These are phyloP conservation scores for Agrilus planipennis DNA, from an alignment of 1,140 invertebrate species.

Conservation along the genomic window DNA sequence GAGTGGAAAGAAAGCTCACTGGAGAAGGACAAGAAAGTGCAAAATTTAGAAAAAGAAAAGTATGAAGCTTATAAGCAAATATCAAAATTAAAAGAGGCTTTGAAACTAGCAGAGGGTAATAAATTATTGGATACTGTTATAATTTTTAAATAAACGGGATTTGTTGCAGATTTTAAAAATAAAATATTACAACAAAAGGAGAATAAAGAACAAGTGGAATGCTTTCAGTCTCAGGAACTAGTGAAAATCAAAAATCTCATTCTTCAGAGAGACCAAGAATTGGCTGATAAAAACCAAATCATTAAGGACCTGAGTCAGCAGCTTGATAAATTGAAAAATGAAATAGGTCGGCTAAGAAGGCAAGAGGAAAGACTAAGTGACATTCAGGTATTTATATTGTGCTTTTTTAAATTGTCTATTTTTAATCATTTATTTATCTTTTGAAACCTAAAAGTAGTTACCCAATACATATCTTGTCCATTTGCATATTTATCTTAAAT, in stretches of 20 bases:
- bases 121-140: constrained; percentile 13
- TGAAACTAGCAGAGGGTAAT: constrained; percentile 51
- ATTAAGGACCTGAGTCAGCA: constrained; percentile 40
- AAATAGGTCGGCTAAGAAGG: constrained; percentile 46
- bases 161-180: constrained; percentile 46
- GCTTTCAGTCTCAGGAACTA: constrained; percentile 61
- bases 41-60: constrained; percentile 46
- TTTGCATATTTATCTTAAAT: too few relatives aligned
- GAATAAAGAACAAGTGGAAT: constrained; percentile 63
- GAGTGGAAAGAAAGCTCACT: constrained; percentile 50
- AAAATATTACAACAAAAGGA: constrained; percentile 51
- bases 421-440: constrained; percentile 1
- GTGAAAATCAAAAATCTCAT: constrained; percentile 61
- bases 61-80: constrained; percentile 46
- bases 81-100: constrained; percentile 43
- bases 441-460: too few relatives aligned
- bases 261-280: constrained; percentile 35
- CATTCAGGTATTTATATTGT: constrained; percentile 41
- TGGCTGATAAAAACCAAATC: constrained; percentile 36
- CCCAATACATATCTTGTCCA: too few relatives aligned
- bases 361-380: constrained; percentile 53
- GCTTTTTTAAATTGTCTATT: neutral
- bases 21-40: constrained; percentile 42
- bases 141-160: constrained; percentile 3
- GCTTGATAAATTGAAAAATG: constrained; percentile 46